A percentile compares a stretch with the other conserved stretches of the same genome.
These are phyloP conservation scores for Syngnathus acus DNA, from an alignment of 2,797 vertebrate genomes.

Conservation along the genomic window DNA sequence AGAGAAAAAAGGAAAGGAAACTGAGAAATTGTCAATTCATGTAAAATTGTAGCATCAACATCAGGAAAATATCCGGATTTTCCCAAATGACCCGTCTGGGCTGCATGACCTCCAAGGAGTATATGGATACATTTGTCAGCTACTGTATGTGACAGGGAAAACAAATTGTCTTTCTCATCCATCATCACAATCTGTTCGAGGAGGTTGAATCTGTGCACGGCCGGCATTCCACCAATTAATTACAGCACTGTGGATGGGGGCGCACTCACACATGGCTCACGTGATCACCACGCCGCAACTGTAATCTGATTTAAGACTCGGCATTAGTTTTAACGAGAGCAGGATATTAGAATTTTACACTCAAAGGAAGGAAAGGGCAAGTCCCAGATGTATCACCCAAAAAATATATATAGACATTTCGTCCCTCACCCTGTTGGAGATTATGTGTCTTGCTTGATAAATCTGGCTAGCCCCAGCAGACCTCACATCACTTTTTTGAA, in stretches of 20 bases:
- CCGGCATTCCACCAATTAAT: conserved; percentile 17
- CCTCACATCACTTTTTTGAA: conserved; percentile 31
- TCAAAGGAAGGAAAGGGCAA: background rate
- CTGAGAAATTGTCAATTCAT: too few species aligned
- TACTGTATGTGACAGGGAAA: background rate
- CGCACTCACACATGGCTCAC: conserved; percentile 21
- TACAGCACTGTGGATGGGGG: conserved; percentile 14
- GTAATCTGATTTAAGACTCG: conserved; percentile 13
- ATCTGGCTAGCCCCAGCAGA: conserved; percentile 18
- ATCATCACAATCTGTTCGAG: background rate
- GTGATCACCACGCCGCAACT: conserved; percentile 8
- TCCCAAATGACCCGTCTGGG: too few species aligned
- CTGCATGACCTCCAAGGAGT: too few species aligned
- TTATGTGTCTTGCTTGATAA: conserved; percentile 27
- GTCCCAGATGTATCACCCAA: background rate
- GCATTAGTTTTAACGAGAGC: conserved; percentile 16
- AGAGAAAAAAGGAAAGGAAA: background rate
- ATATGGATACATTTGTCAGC: background rate
- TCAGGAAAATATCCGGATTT: too few species aligned
- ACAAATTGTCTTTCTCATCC: background rate
- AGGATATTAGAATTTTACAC: background rate
- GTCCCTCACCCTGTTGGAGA: conserved; percentile 18
- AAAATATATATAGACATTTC: background rate
- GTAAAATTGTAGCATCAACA: too few species aligned
- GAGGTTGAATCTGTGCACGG: background rate